Base-by-base conservation (phyloP, 92 coral and sea anemone genomes). In the Epizoanthus rinbou region DNA sequence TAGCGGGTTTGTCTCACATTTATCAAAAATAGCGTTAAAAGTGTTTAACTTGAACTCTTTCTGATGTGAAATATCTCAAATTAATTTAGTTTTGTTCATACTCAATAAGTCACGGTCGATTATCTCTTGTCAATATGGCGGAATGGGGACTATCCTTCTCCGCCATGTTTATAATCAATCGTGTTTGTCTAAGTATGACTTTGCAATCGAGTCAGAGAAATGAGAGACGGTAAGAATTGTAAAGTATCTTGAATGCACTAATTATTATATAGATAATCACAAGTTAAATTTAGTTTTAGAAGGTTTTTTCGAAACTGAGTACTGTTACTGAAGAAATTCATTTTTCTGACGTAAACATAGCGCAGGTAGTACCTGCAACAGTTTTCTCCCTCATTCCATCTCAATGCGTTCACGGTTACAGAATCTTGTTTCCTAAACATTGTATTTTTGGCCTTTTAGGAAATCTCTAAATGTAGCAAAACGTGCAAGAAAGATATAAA, bases 341-440 rank as follows among this genome's bases (percentile, higher is more conserved):
- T 21, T 85, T 84, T 76, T 87, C 91, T 93, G 91, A 91, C 91
- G 93, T 93, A 92, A 93, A 91, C 93, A 93, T 62, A 7, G 33
- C 13, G 74, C 98, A 79, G 98, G 98, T 93, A 65, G 43, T 72
- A 88, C 98, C 91, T 73, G 98, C 56, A 17, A 35, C 22, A 47
- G 24, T 17, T 45, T 74, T 64, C 63, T 74, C 35, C 45, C 76
- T 74, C 86, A 52, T 70, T 88, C 66, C 39, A 73, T 25, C 22
- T 21, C 80, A 47, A 65, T 47, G 71, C 53, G 75, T 70, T 80
- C 59, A 69, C 64, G 58, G 63, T 66, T 56, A 73, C 79, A 68
- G 41, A 73, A 53, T 64, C 74, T 53, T 50, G 73, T 45, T 82
- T 81, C 11, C 23, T 70, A 87, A 82, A 87, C 80, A 69, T 66